phyloP scores from a whole-genome alignment of 2,888 invertebrate species.

The Venusia cambrica region DNA sequence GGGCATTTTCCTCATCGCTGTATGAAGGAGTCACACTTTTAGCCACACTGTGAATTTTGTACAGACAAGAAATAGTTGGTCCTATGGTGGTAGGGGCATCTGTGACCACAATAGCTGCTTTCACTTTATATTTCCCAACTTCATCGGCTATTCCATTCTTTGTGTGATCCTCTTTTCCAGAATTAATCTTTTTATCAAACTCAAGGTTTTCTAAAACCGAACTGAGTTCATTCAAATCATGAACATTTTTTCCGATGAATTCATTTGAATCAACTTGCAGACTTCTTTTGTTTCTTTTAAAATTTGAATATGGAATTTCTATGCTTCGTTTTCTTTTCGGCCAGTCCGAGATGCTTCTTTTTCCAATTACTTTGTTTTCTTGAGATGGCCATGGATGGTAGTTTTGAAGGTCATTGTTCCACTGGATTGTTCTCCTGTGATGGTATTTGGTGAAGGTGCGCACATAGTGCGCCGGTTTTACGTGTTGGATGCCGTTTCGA shows the following conservation, averaged over 20 bases:
- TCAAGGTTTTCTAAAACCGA: constrained; percentile 44
- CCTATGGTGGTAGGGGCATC: constrained; percentile 47
- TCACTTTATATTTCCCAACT: constrained; percentile 51
- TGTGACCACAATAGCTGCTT: constrained; percentile 43
- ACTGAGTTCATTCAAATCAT: constrained; percentile 41
- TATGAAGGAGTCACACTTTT: constrained; percentile 65
- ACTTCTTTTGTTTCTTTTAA: constrained; percentile 52
- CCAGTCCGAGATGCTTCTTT: constrained; percentile 44
- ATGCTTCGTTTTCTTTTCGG: constrained; percentile 18
- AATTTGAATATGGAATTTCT: constrained; percentile 24
- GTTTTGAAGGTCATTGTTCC: constrained; percentile 54
- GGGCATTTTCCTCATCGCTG: constrained; percentile 57
- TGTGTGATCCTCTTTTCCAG: constrained; percentile 43
- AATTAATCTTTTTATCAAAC: constrained; percentile 44
- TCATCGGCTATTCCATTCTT: constrained; percentile 48
- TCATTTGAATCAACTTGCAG: constrained; percentile 49
- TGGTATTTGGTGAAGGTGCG: constrained; percentile 74
- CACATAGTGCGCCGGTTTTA: constrained; percentile 66
- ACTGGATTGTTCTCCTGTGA: constrained; percentile 66
- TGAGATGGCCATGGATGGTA: constrained; percentile 52
- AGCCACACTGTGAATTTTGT: constrained; percentile 61
- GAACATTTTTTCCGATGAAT: constrained; percentile 38
- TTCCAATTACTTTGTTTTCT: constrained; percentile 48
- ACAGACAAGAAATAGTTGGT: constrained; percentile 60
- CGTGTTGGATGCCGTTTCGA: constrained; percentile 59